Evolutionary conservation across 2,113 vertebrate genomes (phyloP).

Genomic region (Nothoprocta perdicaria): DNA sequence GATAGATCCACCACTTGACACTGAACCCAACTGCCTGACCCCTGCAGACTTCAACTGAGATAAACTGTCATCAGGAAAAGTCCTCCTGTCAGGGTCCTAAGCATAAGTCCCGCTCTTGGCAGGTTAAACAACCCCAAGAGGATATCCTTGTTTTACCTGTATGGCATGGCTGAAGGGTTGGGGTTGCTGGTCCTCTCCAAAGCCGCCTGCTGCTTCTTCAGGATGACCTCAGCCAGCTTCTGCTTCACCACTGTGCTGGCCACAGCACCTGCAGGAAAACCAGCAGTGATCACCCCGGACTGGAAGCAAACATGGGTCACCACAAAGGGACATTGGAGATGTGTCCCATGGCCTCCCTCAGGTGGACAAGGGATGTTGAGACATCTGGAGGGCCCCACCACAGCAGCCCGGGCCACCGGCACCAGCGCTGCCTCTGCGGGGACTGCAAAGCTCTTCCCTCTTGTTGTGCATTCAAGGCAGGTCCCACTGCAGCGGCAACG

Average conservation of each 20-base stretch:
- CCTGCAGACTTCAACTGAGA: fast-evolving
- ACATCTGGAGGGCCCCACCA: fast-evolving
- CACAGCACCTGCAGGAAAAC: slow-evolving; percentile 82
- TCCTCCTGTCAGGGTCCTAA: neutral
- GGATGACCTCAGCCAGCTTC: slow-evolving; percentile 91
- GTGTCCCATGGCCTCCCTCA: neutral
- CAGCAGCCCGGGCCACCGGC: no score
- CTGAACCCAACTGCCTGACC: neutral
- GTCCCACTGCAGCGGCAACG: no score
- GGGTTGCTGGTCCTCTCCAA: slow-evolving; percentile 80
- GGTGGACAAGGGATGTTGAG: neutral
- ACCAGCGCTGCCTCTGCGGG: no score
- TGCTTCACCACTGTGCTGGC: slow-evolving; percentile 92
- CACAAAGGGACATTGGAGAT: fast-evolving
- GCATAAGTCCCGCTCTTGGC: fast-evolving
- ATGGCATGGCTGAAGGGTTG: slow-evolving; percentile 67
- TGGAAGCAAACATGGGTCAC: fast-evolving
- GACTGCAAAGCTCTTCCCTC: no score
- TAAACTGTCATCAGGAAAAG: neutral
- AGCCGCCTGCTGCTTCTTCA: slow-evolving; percentile 90
- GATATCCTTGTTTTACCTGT: slow-evolving; percentile 75
- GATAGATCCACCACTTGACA: neutral
- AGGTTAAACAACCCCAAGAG: neutral
- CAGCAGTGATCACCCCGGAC: fast-evolving
- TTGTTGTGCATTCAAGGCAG: no score